phyloP scores from a whole-genome alignment of 2,113 vertebrate species.

The Chiloscyllium plagiosum region DNA sequence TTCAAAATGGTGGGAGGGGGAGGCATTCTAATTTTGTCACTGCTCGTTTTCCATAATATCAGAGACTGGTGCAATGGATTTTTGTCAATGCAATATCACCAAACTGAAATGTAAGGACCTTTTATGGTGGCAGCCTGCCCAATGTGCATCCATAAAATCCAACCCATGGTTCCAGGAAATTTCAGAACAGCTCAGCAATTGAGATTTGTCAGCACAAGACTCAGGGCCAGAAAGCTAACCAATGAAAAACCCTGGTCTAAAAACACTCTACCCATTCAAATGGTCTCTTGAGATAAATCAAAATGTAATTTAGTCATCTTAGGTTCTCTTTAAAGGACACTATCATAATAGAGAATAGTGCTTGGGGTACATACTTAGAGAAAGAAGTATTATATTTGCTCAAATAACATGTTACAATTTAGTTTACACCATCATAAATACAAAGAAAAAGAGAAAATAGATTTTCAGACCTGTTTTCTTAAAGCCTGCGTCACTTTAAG shows the following conservation, averaged over 20 bases:
- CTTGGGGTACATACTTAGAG: not conserved
- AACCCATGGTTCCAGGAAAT: not conserved
- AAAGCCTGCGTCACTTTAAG: not conserved
- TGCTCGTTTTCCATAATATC: too few species aligned
- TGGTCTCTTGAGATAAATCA: not conserved
- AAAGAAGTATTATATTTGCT: not conserved
- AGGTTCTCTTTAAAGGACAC: not conserved
- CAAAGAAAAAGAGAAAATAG: not conserved
- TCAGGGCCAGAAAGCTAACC: not conserved
- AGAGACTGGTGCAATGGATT: too few species aligned
- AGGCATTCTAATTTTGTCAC: too few species aligned
- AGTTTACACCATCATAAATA: not conserved
- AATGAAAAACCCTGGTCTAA: not conserved
- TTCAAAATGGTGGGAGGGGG: too few species aligned
- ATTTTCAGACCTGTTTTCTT: not conserved
- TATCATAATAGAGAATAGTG: not conserved
- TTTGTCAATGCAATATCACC: too few species aligned
- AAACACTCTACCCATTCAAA: not conserved
- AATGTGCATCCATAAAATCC: too few species aligned
- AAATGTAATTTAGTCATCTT: not conserved
- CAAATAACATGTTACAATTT: not conserved
- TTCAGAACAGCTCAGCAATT: not conserved
- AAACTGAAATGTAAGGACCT: too few species aligned
- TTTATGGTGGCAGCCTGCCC: too few species aligned
- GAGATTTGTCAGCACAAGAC: not conserved